Base-by-base conservation (phyloP, 37 sponge, comb jelly and placozoan genomes). In the Axinella damicornis region DNA sequence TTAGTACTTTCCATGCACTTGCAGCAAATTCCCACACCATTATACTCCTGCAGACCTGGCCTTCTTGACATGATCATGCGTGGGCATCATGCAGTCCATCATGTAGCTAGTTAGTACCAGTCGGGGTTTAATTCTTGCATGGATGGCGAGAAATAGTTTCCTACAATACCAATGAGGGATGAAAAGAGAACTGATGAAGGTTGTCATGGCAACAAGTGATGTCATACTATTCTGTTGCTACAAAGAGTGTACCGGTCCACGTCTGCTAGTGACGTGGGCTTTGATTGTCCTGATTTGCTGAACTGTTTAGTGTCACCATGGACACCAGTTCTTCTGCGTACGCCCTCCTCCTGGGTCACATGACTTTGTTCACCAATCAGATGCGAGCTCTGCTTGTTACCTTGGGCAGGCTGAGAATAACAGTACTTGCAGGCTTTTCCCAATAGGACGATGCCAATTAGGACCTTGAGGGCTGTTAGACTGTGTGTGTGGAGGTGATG, bases 161-260 rank as follows among this genome's bases (percentile, higher is more conserved):
- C n/a, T n/a, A n/a, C n/a, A n/a, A n/a, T n/a, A n/a, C n/a, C n/a
- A n/a, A n/a, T n/a, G n/a, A 46, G 9, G 46, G 46, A 46, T 4
- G 46, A 46, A 9, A 9, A 46, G 9, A 46, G 46, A 12, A 46
- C 4, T 46, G 46, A 46, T 46, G 6, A 4, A 46, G 46, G 46
- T 46, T 9, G 6, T 46, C 46, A 46, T 4, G 46, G 46, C 9
- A 9, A 46, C 46, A 46, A 61, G 62, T 11, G 5, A 11, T 64
- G 59, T 59, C 69, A 90, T 60, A 86, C 87, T 61, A 91, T 91
- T 0, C 91, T 61, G 69, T 91, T 85, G 55, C 91, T 82, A 65
- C 80, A 85, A 32, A 86, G 61, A 27, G 87, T 86, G 40, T 77
- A 86, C 18, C 91, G 55, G 34, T 91, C 91, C 19, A 91, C 63